phyloP scores from a whole-genome alignment of 2,888 invertebrate genomes.

The Holacanthella duospinosa region DNA sequence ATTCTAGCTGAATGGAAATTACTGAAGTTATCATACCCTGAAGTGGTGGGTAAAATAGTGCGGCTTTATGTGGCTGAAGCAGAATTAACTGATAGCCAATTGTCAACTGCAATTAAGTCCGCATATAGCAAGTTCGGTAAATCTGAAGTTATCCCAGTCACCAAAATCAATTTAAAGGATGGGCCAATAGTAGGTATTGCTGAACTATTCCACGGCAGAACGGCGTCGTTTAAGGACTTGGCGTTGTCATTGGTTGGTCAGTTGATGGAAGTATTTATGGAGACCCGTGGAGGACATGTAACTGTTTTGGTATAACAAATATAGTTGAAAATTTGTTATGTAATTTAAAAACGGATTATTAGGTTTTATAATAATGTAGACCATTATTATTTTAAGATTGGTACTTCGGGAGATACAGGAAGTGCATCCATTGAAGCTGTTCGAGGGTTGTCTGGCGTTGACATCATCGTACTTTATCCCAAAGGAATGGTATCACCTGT shows the following conservation, averaged over 20 bases:
- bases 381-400: conserved; percentile 31
- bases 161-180: background rate
- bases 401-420: conserved; percentile 47
- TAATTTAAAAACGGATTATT: too few species aligned
- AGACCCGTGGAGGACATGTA: conserved; percentile 39
- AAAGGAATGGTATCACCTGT: conserved; percentile 41
- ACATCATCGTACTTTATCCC: conserved; percentile 45
- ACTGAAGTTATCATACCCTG: conserved; percentile 39
- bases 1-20: conserved; percentile 40
- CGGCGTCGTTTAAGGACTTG: conserved; percentile 46
- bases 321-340: too few species aligned
- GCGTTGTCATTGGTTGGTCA: conserved; percentile 42
- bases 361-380: too few species aligned
- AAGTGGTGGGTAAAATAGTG: conserved; percentile 41
- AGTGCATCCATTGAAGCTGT: conserved; percentile 45
- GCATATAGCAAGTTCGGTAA: conserved; percentile 20
- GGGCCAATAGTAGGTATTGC: conserved; percentile 40
- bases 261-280: conserved; percentile 42
- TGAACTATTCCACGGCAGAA: conserved; percentile 45
- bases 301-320: conserved; percentile 40
- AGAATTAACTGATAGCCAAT: conserved; percentile 41
- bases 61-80: conserved; percentile 40
- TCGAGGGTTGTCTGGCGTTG: conserved; percentile 40
- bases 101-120: conserved; percentile 37
- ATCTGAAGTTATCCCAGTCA: conserved; percentile 9